phyloP scores from a whole-genome alignment of 2,888 invertebrate species.

The Acanthoscelides obtectus region DNA sequence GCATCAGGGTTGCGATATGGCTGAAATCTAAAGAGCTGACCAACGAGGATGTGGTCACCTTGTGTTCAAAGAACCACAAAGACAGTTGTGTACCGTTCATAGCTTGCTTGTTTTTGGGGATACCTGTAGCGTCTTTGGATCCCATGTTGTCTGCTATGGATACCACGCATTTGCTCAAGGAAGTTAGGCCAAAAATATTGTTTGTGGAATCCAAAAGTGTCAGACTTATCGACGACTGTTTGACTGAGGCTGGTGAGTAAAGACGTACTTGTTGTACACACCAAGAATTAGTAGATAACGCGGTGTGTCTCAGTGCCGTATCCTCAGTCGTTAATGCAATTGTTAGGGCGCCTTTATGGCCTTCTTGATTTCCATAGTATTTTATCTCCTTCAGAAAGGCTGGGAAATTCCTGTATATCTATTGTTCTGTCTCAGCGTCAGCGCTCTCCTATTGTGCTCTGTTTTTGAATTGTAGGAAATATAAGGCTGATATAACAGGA shows the following conservation, averaged over 20 bases:
- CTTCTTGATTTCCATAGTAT: too few species aligned
- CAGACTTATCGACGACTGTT: constrained; percentile 28
- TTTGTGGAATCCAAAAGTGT: constrained; percentile 32
- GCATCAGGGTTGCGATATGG: constrained; percentile 47
- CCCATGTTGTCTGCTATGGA: constrained; percentile 31
- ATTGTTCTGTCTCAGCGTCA: too few species aligned
- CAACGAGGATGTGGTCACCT: constrained; percentile 46
- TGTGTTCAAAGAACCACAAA: constrained; percentile 49
- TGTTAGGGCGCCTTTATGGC: too few species aligned
- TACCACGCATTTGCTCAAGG: constrained; percentile 28
- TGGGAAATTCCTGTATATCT: too few species aligned
- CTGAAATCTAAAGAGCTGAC: constrained; percentile 43
- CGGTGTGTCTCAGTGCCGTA: too few species aligned
- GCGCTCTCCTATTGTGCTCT: too few species aligned
- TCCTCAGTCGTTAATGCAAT: too few species aligned
- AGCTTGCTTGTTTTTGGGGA: constrained; percentile 48
- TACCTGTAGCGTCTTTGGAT: constrained; percentile 35
- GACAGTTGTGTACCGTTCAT: constrained; percentile 49
- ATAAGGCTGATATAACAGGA: too few species aligned
- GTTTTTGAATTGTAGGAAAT: too few species aligned
- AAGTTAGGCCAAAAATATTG: constrained; percentile 34
- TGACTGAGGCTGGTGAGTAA: constrained; percentile 24
- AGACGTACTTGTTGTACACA: neutral
- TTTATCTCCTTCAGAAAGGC: too few species aligned
- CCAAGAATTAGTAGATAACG: too few species aligned